These are phyloP conservation scores for Leptogaster cylindrica DNA, from an alignment of 2,888 invertebrate genomes.

Conservation along the genomic window DNA sequence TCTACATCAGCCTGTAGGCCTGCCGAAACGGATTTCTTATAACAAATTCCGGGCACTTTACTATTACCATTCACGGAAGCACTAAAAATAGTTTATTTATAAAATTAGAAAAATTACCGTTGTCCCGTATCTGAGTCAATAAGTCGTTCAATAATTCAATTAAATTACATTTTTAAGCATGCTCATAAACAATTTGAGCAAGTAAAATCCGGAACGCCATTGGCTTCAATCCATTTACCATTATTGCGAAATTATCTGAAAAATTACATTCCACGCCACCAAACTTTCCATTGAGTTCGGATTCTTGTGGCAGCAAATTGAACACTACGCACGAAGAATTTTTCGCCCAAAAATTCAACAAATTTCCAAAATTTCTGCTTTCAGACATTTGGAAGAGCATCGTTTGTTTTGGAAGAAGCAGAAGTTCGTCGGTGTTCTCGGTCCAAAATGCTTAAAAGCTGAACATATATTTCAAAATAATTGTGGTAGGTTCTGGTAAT, in stretches of 20 bases:
- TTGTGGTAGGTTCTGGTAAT: conserved; percentile 24
- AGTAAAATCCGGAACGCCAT: conserved; percentile 35
- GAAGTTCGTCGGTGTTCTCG: conserved; percentile 1
- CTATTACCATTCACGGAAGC: too few relatives aligned
- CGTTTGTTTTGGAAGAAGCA: not conserved
- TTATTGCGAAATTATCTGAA: conserved; percentile 34
- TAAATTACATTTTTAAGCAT: conserved; percentile 24
- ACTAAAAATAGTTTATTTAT: too few relatives aligned
- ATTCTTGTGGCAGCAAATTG: not conserved
- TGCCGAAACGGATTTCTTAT: too few relatives aligned
- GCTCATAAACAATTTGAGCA: conserved; percentile 24
- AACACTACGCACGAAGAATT: too few relatives aligned
- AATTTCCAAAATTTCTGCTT: too few relatives aligned
- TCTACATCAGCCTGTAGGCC: too few relatives aligned
- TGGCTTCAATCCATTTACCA: conserved; percentile 33
- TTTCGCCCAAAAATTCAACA: too few relatives aligned
- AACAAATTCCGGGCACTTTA: too few relatives aligned
- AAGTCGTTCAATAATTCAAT: conserved; percentile 29
- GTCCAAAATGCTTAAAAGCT: not conserved
- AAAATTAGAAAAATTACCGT: too few relatives aligned
- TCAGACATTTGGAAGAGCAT: not conserved
- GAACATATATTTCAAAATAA: conserved; percentile 25
- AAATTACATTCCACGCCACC: conserved; percentile 10
- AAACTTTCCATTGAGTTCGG: not conserved
- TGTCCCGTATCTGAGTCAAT: conserved; percentile 17